Percentiles rank a stretch among this genome's conserved stretches.
Conservation (phyloP, 1,140 invertebrate species). For the Dysdera silvatica region DNA sequence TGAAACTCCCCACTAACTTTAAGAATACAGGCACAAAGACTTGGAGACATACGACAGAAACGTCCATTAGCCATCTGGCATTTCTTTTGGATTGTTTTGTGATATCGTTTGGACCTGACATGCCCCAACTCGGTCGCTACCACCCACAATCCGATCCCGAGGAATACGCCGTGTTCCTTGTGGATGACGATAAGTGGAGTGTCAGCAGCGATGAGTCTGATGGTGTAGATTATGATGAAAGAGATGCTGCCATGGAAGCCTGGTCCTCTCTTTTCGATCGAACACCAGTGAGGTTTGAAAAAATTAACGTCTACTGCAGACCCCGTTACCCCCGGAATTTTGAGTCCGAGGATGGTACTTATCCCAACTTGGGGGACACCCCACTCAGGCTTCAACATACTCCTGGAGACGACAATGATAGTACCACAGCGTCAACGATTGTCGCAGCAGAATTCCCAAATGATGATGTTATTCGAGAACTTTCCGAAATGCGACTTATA, state of each 20-base stretch:
- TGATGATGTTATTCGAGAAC: conserved; percentile 5
- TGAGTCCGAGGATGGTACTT: background rate
- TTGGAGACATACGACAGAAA: too few species aligned
- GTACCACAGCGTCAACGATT: too few species aligned
- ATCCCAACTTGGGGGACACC: background rate
- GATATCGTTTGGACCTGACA: conserved; percentile 9
- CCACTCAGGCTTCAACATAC: background rate
- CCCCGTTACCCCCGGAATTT: too few species aligned
- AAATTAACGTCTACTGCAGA: too few species aligned
- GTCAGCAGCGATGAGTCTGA: background rate
- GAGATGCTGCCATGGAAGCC: background rate
- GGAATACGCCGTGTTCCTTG: background rate
- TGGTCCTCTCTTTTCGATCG: background rate
- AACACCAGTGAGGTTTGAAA: too few species aligned
- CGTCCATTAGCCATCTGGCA: conserved; percentile 6
- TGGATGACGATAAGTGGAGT: background rate
- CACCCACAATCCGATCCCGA: conserved; percentile 28
- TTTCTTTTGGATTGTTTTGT: conserved; percentile 25
- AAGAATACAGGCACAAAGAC: too few species aligned
- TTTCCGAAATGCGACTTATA: conserved; percentile 15
- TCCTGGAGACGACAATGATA: too few species aligned
- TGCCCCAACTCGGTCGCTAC: conserved; percentile 15
- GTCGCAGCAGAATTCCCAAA: background rate
- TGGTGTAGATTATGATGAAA: background rate
- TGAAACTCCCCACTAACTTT: too few species aligned